Evolutionary conservation across 2,797 vertebrate genomes (phyloP).

Genomic region (Oryzias dopingdopingensis): DNA sequence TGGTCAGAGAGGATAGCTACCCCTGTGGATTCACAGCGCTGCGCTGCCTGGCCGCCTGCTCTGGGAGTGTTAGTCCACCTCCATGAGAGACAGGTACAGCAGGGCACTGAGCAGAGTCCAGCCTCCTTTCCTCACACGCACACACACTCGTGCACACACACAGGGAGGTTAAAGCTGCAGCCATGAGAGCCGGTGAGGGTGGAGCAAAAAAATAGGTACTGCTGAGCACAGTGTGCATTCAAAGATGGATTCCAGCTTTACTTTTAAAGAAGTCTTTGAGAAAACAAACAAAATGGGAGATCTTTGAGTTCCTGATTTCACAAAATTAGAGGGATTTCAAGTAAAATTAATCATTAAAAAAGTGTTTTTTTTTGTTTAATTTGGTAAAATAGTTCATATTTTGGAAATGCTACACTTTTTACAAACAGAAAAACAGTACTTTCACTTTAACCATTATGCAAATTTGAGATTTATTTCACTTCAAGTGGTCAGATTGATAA

Average conservation of each 20-base stretch:
- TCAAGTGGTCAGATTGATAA: too few relatives aligned
- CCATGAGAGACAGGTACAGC: conserved; percentile 79
- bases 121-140: conserved; percentile 58
- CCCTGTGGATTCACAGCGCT: conserved; percentile 65
- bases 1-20: conserved; percentile 63
- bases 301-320: background rate
- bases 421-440: too few relatives aligned
- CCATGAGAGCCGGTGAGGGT: conserved; percentile 47
- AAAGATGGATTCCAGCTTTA: conserved; percentile 9
- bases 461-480: too few relatives aligned
- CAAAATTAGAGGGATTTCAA: too few relatives aligned
- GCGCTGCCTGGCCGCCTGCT: conserved; percentile 64
- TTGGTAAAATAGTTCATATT: too few relatives aligned
- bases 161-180: conserved; percentile 39
- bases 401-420: too few relatives aligned
- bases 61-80: conserved; percentile 71
- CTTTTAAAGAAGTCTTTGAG: background rate
- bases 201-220: conserved; percentile 63
- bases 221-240: background rate
- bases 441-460: too few relatives aligned
- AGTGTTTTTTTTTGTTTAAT: too few relatives aligned
- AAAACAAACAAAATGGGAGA: conserved; percentile 9
- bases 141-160: conserved; percentile 29
- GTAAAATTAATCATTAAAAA: too few relatives aligned
- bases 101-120: conserved; percentile 69